These are phyloP conservation scores for Phortica magna DNA, from an alignment of 2,888 invertebrate genomes.

Conservation along the genomic window DNA sequence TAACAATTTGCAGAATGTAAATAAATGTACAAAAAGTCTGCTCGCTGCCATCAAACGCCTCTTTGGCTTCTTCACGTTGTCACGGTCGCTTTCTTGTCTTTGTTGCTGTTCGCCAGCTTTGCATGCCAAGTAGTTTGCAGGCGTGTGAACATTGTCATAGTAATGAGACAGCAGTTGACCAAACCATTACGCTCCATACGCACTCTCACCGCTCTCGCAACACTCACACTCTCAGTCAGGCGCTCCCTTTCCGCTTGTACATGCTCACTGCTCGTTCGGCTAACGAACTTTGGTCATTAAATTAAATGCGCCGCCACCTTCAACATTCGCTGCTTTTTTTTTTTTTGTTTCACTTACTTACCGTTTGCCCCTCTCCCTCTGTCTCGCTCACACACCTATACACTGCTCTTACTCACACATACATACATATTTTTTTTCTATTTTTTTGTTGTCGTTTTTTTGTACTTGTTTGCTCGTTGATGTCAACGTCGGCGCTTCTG, in stretches of 20 bases:
- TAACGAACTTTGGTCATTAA: conserved; percentile 69
- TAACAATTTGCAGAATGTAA: conserved; percentile 71
- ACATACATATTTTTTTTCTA: too few relatives aligned
- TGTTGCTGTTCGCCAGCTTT: background rate
- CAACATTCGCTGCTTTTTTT: background rate
- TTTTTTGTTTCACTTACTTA: background rate
- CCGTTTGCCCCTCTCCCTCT: background rate
- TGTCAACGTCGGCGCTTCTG: too few relatives aligned
- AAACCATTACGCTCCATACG: too few relatives aligned
- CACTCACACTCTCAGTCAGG: too few relatives aligned
- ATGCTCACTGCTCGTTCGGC: background rate
- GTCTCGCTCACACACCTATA: background rate
- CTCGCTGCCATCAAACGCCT: background rate
- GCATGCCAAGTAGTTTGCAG: conserved; percentile 26
- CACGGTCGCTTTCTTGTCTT: background rate
- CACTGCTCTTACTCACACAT: too few relatives aligned
- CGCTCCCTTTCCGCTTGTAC: too few relatives aligned
- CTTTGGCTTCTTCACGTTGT: background rate
- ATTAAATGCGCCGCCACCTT: conserved; percentile 55
- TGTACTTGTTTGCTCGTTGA: too few relatives aligned
- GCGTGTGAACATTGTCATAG: background rate
- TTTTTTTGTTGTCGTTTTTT: too few relatives aligned
- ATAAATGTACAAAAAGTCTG: conserved; percentile 58
- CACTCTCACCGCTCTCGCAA: too few relatives aligned
- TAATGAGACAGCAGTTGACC: too few relatives aligned